Conservation (phyloP, 1,140 invertebrate species). For the Diachasmimorpha longicaudata region DNA sequence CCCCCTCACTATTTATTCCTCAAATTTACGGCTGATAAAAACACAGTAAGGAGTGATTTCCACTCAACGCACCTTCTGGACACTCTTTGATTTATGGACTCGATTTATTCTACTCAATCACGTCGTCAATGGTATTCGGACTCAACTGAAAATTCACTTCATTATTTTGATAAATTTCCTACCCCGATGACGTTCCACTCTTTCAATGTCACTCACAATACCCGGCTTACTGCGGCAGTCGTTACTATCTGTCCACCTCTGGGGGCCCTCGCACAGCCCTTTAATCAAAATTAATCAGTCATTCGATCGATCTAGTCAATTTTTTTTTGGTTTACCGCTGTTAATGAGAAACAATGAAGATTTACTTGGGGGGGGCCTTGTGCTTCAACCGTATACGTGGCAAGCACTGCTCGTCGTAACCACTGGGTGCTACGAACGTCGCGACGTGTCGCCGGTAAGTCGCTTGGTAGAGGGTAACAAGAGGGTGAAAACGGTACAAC, state of each 20-base stretch:
- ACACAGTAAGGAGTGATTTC: neutral
- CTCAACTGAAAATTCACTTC: neutral
- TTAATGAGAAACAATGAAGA: neutral
- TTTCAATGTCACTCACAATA: neutral
- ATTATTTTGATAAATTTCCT: neutral
- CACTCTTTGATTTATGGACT: neutral
- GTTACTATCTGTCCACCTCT: neutral
- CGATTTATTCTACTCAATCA: neutral
- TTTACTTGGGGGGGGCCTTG: neutral
- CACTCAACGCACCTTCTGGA: neutral
- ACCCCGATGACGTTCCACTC: neutral
- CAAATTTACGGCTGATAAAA: neutral
- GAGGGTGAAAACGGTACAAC: conserved; percentile 35
- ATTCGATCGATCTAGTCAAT: neutral
- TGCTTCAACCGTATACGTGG: conserved; percentile 10
- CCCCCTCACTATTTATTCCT: neutral
- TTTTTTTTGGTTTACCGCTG: neutral
- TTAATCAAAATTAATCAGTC: neutral
- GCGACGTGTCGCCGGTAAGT: conserved; percentile 59
- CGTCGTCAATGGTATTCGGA: neutral
- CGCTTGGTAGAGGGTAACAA: conserved; percentile 45
- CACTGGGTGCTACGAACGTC: conserved; percentile 41
- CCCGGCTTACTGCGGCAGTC: neutral
- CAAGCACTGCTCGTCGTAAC: conserved; percentile 11
- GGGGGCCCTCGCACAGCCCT: neutral